Conservation (phyloP, 2,797 vertebrate species). For the Huso huso region DNA sequence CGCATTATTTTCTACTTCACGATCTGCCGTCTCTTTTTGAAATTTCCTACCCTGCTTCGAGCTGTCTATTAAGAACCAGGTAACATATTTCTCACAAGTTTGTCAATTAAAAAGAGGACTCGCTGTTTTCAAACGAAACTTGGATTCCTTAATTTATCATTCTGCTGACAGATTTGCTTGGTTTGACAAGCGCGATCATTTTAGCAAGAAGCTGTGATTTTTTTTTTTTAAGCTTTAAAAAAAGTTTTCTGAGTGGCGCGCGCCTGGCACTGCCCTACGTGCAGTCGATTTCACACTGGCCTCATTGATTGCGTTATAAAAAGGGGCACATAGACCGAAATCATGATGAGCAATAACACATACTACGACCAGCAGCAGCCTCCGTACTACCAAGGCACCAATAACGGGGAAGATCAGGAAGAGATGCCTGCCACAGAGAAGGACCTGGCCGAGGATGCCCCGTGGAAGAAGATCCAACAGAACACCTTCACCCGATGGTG, state of each 20-base stretch:
- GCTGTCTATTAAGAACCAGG: conserved; percentile 31
- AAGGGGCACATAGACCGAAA: conserved; percentile 10
- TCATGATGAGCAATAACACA: conserved; percentile 69
- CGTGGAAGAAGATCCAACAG: conserved; percentile 97
- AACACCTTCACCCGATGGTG: conserved; percentile 96
- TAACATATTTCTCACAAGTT: conserved; percentile 37
- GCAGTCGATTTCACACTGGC: conserved; percentile 37
- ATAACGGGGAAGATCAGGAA: conserved; percentile 64
- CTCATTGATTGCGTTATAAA: conserved; percentile 43
- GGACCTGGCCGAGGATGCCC: conserved; percentile 90
- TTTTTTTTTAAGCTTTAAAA: conserved; percentile 28
- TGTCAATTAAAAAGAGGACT: conserved; percentile 47
- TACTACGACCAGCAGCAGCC: conserved; percentile 62
- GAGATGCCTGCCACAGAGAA: conserved; percentile 95
- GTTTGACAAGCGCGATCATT: conserved; percentile 24
- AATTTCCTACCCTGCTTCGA: conserved; percentile 20
- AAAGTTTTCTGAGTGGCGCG: conserved; percentile 29
- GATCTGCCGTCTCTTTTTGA: conserved; percentile 31
- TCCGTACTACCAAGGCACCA: conserved; percentile 55
- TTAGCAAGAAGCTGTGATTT: conserved; percentile 34
- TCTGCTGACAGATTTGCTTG: conserved; percentile 33
- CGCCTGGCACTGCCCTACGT: conserved; percentile 33
- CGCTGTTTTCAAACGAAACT: conserved; percentile 35
- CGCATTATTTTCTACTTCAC: conserved; percentile 21
- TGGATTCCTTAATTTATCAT: conserved; percentile 52